Base-by-base conservation (phyloP, 2,113 vertebrate species). In the Chascanopsetta lugubris region DNA sequence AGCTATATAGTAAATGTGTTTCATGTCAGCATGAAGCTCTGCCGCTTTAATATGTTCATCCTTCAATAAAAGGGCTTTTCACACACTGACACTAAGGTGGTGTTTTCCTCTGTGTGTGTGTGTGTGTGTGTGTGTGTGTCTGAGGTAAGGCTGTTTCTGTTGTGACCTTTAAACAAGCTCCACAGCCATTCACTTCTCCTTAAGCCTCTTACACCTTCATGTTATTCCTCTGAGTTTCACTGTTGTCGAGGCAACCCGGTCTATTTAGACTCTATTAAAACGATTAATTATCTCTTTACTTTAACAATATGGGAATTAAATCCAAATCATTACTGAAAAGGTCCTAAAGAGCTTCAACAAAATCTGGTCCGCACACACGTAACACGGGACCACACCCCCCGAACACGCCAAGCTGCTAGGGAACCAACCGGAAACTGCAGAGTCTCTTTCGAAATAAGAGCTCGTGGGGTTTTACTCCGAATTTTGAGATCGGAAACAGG, bases 371-470 rank as follows among this genome's bases (percentile, higher is more conserved):
- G 2, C 36, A 38, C 36, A 6, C 36, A 17, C 34, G 1, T 17
- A n/a, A n/a, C 34, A 38, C 12, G 6, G 34, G 4, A 38, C 36
- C 36, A 38, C 40, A n/a, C 20, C 43, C 43, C 50, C 65, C 18
- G 34, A 1, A 1, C 34, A 24, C 4, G 22, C 13, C 25, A 57
- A 80, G 51, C 2, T 29, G 4, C 0, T 2, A 0, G 2, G 2
- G 59, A 1, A 40, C 22, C 2, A 10, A 11, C 34, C 21, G 27
- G 30, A 60, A 26, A 2, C 1, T 0, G 22, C 2, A 0, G 1
- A 1, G 3, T 17, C 0, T 0, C 20, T 15, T 42, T 30, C 49
- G 72, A 25, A 73, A 48, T 77, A 66, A 73, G 61, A 56, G 48
- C 38, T 13, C 21, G 18, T 6, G 22, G 21, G 18, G 4, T 8